Evolutionary conservation across 2,113 vertebrate genomes (phyloP).

Genomic region (Paraplagusia blochii): DNA sequence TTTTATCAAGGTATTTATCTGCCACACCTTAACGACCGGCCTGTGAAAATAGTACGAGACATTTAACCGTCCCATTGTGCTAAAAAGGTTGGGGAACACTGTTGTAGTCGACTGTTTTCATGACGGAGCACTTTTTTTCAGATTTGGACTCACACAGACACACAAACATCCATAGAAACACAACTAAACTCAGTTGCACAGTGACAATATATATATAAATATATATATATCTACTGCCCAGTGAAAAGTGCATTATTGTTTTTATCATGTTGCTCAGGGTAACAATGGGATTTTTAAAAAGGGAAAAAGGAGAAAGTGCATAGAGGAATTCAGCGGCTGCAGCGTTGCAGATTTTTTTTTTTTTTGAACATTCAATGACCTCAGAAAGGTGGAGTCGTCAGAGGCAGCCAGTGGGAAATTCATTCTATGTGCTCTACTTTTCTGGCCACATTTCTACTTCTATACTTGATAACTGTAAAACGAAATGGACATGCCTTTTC

Average conservation of each 20-base stretch:
- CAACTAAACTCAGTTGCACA: slow-evolving; percentile 81
- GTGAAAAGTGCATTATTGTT: slow-evolving; percentile 97
- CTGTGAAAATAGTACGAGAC: too few species aligned
- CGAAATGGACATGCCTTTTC: too few species aligned
- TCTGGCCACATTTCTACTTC: slow-evolving; percentile 86
- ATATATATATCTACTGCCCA: too few species aligned
- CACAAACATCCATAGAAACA: slow-evolving; percentile 48
- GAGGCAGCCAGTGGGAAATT: slow-evolving; percentile 65
- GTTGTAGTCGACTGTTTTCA: slow-evolving; percentile 62
- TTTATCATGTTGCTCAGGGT: slow-evolving; percentile 96
- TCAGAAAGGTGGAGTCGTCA: slow-evolving; percentile 61
- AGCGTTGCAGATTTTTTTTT: slow-evolving; percentile 54
- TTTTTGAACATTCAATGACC: slow-evolving; percentile 61
- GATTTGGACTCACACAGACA: slow-evolving; percentile 49
- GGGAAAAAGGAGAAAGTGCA: slow-evolving; percentile 6
- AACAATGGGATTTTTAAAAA: slow-evolving; percentile 82
- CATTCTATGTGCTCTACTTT: slow-evolving; percentile 60
- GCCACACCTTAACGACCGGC: too few species aligned
- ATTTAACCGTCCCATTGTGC: too few species aligned
- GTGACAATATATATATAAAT: slow-evolving; percentile 85
- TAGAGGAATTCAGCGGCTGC: slow-evolving; percentile 36
- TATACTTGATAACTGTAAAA: too few species aligned
- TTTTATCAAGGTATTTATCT: too few species aligned
- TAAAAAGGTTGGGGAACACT: too few species aligned
- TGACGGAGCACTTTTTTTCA: slow-evolving; percentile 63